Evolutionary conservation across 2,888 invertebrate genomes (phyloP).

Genomic region (Bellardia bayeri): DNA sequence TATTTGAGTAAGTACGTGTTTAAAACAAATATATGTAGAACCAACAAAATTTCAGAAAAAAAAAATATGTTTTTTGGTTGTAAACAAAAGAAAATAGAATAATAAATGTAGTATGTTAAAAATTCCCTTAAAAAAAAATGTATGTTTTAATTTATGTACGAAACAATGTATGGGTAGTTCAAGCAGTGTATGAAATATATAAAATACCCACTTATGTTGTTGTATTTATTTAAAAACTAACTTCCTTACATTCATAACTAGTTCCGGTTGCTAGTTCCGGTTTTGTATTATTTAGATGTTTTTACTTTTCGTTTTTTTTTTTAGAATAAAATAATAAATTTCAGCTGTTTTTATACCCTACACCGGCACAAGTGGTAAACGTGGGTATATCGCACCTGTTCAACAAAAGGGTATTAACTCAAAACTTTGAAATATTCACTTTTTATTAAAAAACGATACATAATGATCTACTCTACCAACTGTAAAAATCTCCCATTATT

Average conservation of each 20-base stretch:
- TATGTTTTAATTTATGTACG: conserved; percentile 29
- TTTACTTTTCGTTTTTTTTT: not conserved
- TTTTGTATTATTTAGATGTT: conserved; percentile 37
- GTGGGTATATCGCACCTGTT: too few species aligned
- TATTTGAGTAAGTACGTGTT: conserved; percentile 58
- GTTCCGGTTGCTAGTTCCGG: conserved; percentile 70
- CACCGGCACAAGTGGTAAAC: too few species aligned
- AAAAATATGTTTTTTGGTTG: conserved; percentile 20
- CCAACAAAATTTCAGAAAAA: conserved; percentile 32
- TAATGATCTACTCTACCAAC: too few species aligned
- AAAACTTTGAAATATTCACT: too few species aligned
- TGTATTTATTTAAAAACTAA: conserved; percentile 48
- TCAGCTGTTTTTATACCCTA: conserved; percentile 49
- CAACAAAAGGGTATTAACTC: too few species aligned
- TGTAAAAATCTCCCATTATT: too few species aligned
- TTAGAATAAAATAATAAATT: conserved; percentile 21
- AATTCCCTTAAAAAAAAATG: conserved; percentile 38
- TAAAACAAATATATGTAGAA: conserved; percentile 53
- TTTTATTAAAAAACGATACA: too few species aligned
- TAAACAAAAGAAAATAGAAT: not conserved
- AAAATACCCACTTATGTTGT: conserved; percentile 36
- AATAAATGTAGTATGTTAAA: conserved; percentile 5
- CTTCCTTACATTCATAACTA: conserved; percentile 65
- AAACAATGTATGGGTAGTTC: not conserved
- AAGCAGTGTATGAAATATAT: conserved; percentile 38